Evolutionary conservation across 2,888 invertebrate genomes (phyloP).

Genomic region (Pterostichus madidus): DNA sequence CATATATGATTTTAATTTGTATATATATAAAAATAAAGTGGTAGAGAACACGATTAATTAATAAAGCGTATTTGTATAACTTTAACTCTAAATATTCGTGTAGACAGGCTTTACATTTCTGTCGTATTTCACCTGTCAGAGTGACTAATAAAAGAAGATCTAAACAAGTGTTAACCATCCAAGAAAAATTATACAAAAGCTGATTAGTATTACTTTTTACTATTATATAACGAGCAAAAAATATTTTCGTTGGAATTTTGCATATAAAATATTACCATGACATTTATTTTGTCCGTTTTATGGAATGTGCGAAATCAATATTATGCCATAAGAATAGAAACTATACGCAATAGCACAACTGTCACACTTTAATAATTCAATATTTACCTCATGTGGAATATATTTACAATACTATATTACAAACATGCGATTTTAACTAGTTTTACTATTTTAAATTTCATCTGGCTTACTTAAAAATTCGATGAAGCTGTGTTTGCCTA

Average conservation of each 20-base stretch:
- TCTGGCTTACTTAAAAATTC: constrained; percentile 14
- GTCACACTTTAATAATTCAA: constrained; percentile 14
- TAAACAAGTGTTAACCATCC: constrained; percentile 38
- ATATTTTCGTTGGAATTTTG: constrained; percentile 27
- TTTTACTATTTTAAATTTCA: constrained; percentile 13
- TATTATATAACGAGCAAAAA: constrained; percentile 37
- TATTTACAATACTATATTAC: background rate
- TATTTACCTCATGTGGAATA: constrained; percentile 24
- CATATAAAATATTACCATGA: constrained; percentile 20
- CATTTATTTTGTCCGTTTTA: constrained; percentile 36
- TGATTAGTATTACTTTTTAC: background rate
- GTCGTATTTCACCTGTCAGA: constrained; percentile 46
- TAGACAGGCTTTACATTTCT: constrained; percentile 10
- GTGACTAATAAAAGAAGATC: constrained; percentile 42
- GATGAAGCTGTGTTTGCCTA: constrained; percentile 22
- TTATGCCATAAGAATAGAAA: constrained; percentile 47
- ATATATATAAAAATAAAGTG: no score
- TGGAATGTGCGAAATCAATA: constrained; percentile 52
- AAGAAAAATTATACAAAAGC: constrained; percentile 1
- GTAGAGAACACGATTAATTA: no score
- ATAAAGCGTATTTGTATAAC: background rate
- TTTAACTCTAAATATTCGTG: background rate
- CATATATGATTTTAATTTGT: no score
- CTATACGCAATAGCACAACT: constrained; percentile 18
- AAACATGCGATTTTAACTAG: background rate